Percentiles rank a stretch among this genome's conserved stretches.
phyloP scores from a whole-genome alignment of 2,113 vertebrate genomes.

The Octodon degus region DNA sequence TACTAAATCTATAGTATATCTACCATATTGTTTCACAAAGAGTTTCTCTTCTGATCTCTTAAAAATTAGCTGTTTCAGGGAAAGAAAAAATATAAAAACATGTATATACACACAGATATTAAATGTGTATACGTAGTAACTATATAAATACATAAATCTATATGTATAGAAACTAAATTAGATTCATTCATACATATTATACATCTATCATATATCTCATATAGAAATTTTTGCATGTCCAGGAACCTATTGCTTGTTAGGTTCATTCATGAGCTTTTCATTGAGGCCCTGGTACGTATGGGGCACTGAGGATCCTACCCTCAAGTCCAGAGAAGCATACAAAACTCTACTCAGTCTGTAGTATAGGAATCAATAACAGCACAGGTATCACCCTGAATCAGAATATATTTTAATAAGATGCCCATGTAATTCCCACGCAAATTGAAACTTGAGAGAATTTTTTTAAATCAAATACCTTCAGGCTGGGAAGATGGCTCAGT shows the following conservation, averaged over 20 bases:
- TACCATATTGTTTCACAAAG: slow-evolving; percentile 12
- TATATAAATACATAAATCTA: not conserved
- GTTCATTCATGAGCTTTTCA: not conserved
- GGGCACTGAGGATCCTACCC: not conserved
- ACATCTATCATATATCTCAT: not conserved
- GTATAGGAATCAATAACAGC: not conserved
- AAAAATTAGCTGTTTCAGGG: not conserved
- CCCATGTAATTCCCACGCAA: not conserved
- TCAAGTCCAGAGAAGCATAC: not conserved
- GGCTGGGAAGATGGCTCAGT: no score
- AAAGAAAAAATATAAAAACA: not conserved
- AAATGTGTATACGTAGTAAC: not conserved
- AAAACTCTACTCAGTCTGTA: not conserved
- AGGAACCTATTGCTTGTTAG: not conserved
- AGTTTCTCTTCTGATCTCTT: not conserved
- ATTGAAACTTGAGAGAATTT: not conserved
- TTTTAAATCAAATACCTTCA: not conserved
- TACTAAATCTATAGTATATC: slow-evolving; percentile 10
- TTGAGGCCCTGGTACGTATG: not conserved
- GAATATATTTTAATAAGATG: slow-evolving; percentile 25
- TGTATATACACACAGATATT: not conserved
- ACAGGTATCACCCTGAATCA: not conserved
- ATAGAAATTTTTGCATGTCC: not conserved
- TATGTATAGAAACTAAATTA: not conserved
- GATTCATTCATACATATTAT: not conserved